Evolutionary conservation across 1,140 invertebrate species (phyloP).

Genomic region (Zophobas morio): DNA sequence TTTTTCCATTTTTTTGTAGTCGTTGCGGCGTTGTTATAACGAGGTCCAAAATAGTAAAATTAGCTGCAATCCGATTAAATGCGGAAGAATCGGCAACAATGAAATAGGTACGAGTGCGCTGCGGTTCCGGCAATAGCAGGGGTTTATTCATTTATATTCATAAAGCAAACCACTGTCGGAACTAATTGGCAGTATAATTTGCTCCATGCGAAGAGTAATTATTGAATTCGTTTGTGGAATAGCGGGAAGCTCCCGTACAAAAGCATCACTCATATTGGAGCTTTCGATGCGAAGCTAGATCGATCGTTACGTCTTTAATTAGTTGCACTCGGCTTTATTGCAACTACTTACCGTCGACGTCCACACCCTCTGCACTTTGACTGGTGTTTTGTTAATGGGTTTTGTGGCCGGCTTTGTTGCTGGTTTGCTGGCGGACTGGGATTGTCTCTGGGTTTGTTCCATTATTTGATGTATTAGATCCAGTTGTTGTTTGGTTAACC

Average conservation of each 20-base stretch:
- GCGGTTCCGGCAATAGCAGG: slow-evolving; percentile 23
- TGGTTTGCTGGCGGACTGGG: slow-evolving; percentile 65
- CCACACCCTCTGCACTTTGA: slow-evolving; percentile 60
- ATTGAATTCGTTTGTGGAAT: slow-evolving; percentile 49
- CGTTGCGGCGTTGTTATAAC: neutral
- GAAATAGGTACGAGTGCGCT: slow-evolving; percentile 17
- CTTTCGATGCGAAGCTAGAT: slow-evolving; percentile 11
- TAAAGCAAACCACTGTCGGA: slow-evolving; percentile 46
- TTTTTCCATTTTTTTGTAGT: neutral
- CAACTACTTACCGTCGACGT: slow-evolving; percentile 49
- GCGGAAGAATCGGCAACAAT: slow-evolving; percentile 22
- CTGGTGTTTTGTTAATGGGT: slow-evolving; percentile 60
- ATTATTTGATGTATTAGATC: slow-evolving; percentile 86
- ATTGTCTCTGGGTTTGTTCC: slow-evolving; percentile 76
- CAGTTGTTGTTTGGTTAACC: slow-evolving; percentile 80
- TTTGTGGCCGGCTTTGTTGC: slow-evolving; percentile 62
- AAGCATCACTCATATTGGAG: slow-evolving; percentile 4
- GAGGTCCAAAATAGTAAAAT: neutral
- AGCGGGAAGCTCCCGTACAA: slow-evolving; percentile 8
- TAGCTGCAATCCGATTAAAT: slow-evolving; percentile 11
- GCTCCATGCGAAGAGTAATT: slow-evolving; percentile 41
- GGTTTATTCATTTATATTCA: slow-evolving; percentile 48
- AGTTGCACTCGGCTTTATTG: slow-evolving; percentile 18
- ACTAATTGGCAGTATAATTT: slow-evolving; percentile 50
- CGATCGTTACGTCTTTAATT: slow-evolving; percentile 19